Conservation (phyloP, 1,140 invertebrate genomes). For the Platyura marginata region DNA sequence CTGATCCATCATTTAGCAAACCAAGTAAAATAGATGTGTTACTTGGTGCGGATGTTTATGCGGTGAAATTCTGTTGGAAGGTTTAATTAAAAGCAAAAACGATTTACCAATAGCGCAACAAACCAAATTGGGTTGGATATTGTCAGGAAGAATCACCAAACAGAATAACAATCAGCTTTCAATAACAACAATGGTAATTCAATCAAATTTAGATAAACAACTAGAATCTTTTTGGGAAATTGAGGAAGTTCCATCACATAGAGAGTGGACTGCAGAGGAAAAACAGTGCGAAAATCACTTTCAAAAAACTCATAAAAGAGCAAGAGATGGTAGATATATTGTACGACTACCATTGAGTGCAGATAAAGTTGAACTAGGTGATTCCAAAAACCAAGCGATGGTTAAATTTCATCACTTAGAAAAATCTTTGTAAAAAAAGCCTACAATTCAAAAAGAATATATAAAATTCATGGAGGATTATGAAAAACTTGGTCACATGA, state of each 20-base stretch:
- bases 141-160: not conserved
- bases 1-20: not conserved
- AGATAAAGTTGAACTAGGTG: not conserved
- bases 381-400: not conserved
- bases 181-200: not conserved
- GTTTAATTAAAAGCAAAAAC: not conserved
- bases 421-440: not conserved
- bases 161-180: not conserved
- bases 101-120: not conserved
- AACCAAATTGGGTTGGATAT: not conserved
- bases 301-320: slow-evolving; percentile 5
- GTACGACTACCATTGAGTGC: slow-evolving; percentile 1
- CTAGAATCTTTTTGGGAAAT: slow-evolving; percentile 12
- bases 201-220: not conserved
- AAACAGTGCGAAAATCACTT: slow-evolving; percentile 11
- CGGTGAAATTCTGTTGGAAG: too few relatives aligned
- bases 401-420: not conserved
- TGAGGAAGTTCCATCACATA: slow-evolving; percentile 8
- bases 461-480: slow-evolving; percentile 16
- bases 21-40: not conserved
- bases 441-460: slow-evolving; percentile 5
- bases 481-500: slow-evolving; percentile 14
- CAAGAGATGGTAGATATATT: slow-evolving; percentile 8
- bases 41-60: not conserved
- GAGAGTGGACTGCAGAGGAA: slow-evolving; percentile 5